These are phyloP conservation scores for Ispidina lecontei DNA, from an alignment of 2,797 vertebrate species.

Conservation along the genomic window DNA sequence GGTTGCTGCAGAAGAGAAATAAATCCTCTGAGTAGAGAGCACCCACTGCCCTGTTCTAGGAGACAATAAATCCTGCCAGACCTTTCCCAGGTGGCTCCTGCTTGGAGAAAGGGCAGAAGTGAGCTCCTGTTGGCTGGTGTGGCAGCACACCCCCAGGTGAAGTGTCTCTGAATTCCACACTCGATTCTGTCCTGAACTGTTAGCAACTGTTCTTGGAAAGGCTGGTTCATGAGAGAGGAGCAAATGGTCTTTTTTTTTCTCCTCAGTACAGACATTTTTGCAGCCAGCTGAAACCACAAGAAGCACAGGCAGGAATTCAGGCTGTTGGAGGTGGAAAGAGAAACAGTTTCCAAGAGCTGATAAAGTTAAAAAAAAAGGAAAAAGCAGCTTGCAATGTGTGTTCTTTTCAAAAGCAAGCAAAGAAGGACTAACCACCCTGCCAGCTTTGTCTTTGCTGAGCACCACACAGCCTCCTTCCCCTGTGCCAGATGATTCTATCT, in stretches of 20 bases:
- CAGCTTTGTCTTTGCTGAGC: neutral
- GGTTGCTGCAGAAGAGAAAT: neutral
- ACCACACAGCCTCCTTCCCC: neutral
- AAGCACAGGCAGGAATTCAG: neutral
- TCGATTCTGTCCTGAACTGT: neutral
- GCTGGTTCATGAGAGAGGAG: neutral
- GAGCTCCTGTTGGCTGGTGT: fast-evolving
- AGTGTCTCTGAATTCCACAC: neutral
- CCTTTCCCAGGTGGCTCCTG: neutral
- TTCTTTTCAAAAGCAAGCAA: neutral
- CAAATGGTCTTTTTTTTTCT: neutral
- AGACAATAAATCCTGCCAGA: neutral
- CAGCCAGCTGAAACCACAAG: conserved; percentile 47
- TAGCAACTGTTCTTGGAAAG: neutral
- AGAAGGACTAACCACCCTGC: neutral
- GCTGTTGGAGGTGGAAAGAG: conserved; percentile 2
- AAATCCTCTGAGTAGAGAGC: neutral
- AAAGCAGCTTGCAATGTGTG: neutral
- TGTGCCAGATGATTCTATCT: too few species aligned
- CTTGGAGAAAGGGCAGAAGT: neutral
- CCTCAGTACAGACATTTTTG: neutral
- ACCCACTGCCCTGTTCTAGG: neutral
- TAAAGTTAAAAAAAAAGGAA: neutral
- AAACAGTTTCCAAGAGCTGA: neutral
- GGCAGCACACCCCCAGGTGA: fast-evolving